Evolutionary conservation across 1,140 invertebrate species (phyloP), one percentile per base, ranked within the genome.

Genomic region (Papilio aristodemus): DNA sequence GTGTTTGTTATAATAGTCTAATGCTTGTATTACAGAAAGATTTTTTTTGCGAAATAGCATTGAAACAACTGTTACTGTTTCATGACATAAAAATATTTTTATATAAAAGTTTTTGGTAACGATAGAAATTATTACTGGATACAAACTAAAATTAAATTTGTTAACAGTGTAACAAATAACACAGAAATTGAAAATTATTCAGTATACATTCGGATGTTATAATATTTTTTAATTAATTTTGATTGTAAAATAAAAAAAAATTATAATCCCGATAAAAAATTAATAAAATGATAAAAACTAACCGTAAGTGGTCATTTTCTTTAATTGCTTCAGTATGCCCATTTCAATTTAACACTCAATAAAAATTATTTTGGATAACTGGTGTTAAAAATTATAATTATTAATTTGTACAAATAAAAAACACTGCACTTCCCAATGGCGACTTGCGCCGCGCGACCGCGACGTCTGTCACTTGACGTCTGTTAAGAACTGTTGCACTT

Each of bases 321-420:
- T 85, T 41, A 85, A 80, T 69, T 85, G 83, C 74, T 84, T 84
- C 70, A 85, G 71, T 71, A 85, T 84, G 11, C 83, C 83, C 83
- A 85, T 85, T 60, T 72, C 68, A 62, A 10, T 46, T 62, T 62
- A 54, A 58, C 50, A 38, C 50, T 37, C 3, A 54, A 54, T 22
- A 3, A 54, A 25, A 54, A 22, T 13, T 22, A 25, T 22, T 54
- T 22, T 22, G 19, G 11, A 19, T 10, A 54, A 54, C 19, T 22
- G 19, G 9, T 46, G 9, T 22, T 54, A 54, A 32, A 4, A 22
- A 54, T n/a, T n/a, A 54, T 54, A 54, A 10, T n/a, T 8, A 46
- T 46, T 32, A 46, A 64, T 46, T n/a, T 0, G 22, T 13, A 46
- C 22, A 64, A 64, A 19, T 14, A 32, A 64, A 54, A 54, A 50